Conservation (phyloP, 2,797 vertebrate genomes). For the Streptopelia turtur region DNA sequence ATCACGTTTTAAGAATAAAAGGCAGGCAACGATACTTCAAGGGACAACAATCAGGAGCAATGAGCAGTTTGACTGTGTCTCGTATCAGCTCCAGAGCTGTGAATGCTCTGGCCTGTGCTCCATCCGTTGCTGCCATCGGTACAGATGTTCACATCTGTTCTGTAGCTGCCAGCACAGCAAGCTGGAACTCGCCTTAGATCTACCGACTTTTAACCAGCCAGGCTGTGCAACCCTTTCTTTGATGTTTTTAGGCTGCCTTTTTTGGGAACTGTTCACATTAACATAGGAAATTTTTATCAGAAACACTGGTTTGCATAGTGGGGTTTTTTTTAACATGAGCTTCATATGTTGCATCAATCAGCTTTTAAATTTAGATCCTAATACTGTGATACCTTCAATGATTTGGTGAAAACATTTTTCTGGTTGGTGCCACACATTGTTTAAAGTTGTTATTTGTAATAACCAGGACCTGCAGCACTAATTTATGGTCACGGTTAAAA, state of each 20-base stretch:
- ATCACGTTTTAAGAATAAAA: not conserved
- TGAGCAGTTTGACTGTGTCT: not conserved
- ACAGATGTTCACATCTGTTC: not conserved
- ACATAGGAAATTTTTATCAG: not conserved
- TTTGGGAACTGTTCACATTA: not conserved
- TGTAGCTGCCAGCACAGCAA: not conserved
- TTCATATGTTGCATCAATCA: not conserved
- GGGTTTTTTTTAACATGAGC: not conserved
- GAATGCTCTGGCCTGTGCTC: not conserved
- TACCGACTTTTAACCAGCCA: not conserved
- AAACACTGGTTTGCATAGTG: not conserved
- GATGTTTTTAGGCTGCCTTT: not conserved
- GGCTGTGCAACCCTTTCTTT: not conserved
- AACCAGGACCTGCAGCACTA: slow-evolving; percentile 10
- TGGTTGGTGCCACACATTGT: not conserved
- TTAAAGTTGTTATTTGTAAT: slow-evolving; percentile 42
- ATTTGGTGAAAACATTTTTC: not conserved
- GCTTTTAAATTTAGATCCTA: not conserved
- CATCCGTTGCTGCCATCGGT: not conserved
- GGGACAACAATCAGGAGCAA: not conserved
- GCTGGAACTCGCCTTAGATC: not conserved
- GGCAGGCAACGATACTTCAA: not conserved
- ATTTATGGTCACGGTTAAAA: slow-evolving; percentile 30
- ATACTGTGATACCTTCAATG: not conserved
- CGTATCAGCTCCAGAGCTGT: accelerated